These are phyloP conservation scores for Eurypyga helias DNA, from an alignment of 2,113 vertebrate genomes.

Conservation along the genomic window DNA sequence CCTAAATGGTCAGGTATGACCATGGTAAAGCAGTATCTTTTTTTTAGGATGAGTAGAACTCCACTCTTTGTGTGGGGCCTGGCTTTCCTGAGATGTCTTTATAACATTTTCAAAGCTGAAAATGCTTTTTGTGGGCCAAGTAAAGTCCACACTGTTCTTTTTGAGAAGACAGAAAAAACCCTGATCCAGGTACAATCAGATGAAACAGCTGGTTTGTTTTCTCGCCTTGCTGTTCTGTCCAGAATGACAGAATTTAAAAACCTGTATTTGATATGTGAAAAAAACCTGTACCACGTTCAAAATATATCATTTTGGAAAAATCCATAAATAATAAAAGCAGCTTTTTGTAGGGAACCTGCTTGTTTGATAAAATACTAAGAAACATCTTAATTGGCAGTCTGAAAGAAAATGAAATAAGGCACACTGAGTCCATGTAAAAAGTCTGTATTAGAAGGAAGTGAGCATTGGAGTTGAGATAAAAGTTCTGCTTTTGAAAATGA, in stretches of 20 bases:
- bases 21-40: not conserved
- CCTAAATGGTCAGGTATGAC: not conserved
- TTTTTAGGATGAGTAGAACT: not conserved
- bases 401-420: not conserved
- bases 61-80: not conserved
- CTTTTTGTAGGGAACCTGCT: not conserved
- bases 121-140: not conserved
- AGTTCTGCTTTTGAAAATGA: not conserved
- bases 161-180: not conserved
- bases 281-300: not conserved
- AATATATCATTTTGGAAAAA: not conserved
- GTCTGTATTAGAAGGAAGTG: not conserved
- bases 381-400: not conserved
- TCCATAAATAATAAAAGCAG: not conserved
- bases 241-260: not conserved
- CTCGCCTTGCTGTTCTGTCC: not conserved
- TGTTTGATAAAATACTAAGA: not conserved
- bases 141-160: not conserved
- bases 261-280: not conserved
- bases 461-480: not conserved
- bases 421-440: not conserved
- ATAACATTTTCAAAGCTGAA: not conserved
- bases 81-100: not conserved
- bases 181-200: not conserved
- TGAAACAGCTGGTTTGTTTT: constrained; percentile 5